Conservation (phyloP, 1,140 invertebrate species). For the Pseudomyrmex sp. region DNA sequence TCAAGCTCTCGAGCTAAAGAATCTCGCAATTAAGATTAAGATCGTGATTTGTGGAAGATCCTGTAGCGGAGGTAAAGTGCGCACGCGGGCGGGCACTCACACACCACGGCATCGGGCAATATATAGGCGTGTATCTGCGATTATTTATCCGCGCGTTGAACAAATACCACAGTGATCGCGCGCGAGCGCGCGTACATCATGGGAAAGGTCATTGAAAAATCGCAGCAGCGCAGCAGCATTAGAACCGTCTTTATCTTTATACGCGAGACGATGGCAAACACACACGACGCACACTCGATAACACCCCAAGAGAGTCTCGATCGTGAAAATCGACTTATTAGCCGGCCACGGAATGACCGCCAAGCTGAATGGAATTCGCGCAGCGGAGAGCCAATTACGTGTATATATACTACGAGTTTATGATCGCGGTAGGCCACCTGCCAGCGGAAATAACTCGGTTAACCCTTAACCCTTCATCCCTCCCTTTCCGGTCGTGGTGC, state of each 20-base stretch:
- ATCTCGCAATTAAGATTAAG: slow-evolving; percentile 15
- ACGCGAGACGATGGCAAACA: slow-evolving; percentile 10
- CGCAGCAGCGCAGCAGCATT: slow-evolving; percentile 47
- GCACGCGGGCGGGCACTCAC: slow-evolving; percentile 2
- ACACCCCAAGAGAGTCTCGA: slow-evolving; percentile 4
- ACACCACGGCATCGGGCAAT: background rate
- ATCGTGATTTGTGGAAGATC: slow-evolving; percentile 35
- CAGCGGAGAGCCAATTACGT: slow-evolving; percentile 35
- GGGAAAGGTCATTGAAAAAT: slow-evolving; percentile 80
- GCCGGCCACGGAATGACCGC: background rate
- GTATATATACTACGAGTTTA: background rate
- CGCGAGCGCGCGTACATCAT: slow-evolving; percentile 66
- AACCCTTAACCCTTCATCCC: slow-evolving; percentile 30
- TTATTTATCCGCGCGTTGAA: slow-evolving; percentile 67
- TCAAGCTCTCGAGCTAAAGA: background rate
- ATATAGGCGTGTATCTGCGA: slow-evolving; percentile 40
- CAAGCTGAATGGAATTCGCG: slow-evolving; percentile 45
- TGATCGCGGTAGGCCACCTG: slow-evolving; percentile 25
- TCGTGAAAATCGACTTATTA: background rate
- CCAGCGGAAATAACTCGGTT: slow-evolving; percentile 32
- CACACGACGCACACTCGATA: slow-evolving; percentile 47
- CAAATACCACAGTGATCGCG: slow-evolving; percentile 54
- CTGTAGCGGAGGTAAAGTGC: slow-evolving; percentile 31
- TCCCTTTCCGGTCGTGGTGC: background rate
- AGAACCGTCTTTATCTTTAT: slow-evolving; percentile 64